Evolutionary conservation across 2,113 vertebrate genomes (phyloP).

Genomic region (Pelodiscus sinensis): DNA sequence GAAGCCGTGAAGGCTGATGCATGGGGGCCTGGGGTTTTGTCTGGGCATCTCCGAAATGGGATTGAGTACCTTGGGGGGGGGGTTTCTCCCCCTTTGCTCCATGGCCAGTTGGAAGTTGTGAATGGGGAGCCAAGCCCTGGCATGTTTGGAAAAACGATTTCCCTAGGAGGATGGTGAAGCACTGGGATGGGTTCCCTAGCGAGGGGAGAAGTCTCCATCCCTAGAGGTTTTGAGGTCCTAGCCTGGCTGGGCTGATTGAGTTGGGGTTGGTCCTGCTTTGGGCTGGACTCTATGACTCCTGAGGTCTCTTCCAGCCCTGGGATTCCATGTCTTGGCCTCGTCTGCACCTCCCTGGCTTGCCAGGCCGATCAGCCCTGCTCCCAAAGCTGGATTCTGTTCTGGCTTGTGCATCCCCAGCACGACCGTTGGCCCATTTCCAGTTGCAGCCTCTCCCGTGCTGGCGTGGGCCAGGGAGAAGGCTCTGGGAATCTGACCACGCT

Average conservation of each 20-base stretch:
- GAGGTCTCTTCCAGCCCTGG: no score
- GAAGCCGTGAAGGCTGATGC: not conserved
- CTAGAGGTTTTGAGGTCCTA: no score
- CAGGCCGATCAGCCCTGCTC: not conserved
- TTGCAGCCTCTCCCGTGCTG: not conserved
- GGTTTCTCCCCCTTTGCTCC: not conserved
- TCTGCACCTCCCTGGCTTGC: not conserved
- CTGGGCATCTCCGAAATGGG: not conserved
- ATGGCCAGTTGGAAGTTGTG: not conserved
- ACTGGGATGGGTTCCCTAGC: no score
- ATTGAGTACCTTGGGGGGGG: not conserved
- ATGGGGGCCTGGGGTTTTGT: not conserved
- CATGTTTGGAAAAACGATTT: not conserved
- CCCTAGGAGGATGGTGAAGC: no score
- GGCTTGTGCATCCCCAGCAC: not conserved
- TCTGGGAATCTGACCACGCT: not conserved
- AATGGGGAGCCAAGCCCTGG: not conserved
- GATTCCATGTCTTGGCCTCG: not conserved
- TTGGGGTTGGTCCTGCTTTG: no score
- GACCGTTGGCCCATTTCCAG: not conserved
- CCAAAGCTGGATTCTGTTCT: no score
- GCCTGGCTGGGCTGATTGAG: no score
- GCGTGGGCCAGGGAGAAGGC: not conserved
- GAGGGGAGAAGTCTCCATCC: no score
- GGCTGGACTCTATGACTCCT: no score